These are phyloP conservation scores for Cydia splendana DNA, from an alignment of 1,140 invertebrate genomes.

Conservation along the genomic window DNA sequence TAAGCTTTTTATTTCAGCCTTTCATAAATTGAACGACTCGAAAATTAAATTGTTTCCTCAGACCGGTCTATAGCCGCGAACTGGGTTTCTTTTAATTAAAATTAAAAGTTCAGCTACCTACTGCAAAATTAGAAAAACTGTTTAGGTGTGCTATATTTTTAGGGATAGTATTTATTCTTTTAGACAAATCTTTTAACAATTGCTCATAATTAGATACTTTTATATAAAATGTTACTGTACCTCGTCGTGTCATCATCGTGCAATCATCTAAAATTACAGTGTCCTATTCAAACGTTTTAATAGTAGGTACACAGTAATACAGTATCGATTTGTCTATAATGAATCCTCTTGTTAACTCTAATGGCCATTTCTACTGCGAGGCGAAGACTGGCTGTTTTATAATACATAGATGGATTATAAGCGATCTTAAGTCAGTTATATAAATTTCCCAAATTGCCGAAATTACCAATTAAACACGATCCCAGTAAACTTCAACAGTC, in stretches of 20 bases:
- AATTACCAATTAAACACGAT: slow-evolving; percentile 64
- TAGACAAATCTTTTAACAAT: no score
- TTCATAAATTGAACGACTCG: slow-evolving; percentile 45
- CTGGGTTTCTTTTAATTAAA: slow-evolving; percentile 48
- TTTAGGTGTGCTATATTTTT: not conserved
- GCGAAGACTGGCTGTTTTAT: slow-evolving; percentile 35
- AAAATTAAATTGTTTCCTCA: slow-evolving; percentile 55
- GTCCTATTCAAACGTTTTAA: no score
- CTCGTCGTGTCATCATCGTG: no score
- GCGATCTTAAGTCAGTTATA: slow-evolving; percentile 36
- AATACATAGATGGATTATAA: slow-evolving; percentile 33
- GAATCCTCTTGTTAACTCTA: slow-evolving; percentile 1
- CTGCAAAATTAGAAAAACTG: slow-evolving; percentile 32
- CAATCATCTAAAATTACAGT: no score
- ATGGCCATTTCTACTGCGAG: slow-evolving; percentile 36
- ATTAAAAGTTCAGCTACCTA: slow-evolving; percentile 38
- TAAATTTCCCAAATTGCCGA: slow-evolving; percentile 43
- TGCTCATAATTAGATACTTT: no score
- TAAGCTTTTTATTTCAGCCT: slow-evolving; percentile 43
- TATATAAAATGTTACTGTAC: no score
- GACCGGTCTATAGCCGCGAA: slow-evolving; percentile 43
- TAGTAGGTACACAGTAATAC: no score
- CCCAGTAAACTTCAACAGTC: slow-evolving; percentile 65
- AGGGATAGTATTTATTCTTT: not conserved
- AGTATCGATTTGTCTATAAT: not conserved